phyloP scores from a whole-genome alignment of 2,888 invertebrate species.

The Andrena trimmerana region DNA sequence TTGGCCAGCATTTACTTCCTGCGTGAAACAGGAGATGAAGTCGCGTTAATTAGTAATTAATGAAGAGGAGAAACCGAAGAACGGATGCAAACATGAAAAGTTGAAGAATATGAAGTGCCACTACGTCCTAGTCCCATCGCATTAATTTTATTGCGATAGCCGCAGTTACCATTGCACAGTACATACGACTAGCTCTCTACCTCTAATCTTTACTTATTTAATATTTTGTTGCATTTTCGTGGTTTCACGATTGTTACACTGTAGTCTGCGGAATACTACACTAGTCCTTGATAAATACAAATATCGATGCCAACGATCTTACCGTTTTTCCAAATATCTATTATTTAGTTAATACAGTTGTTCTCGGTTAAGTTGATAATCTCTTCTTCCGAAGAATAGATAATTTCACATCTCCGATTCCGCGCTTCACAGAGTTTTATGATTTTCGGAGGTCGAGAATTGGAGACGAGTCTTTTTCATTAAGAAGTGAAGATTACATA shows the following conservation, averaged over 20 bases:
- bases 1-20: slow-evolving; percentile 96
- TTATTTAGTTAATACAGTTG: no score
- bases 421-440: no score
- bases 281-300: slow-evolving; percentile 8
- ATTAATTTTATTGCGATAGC: slow-evolving; percentile 12
- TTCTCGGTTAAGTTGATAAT: no score
- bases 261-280: background rate
- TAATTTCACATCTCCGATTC: no score
- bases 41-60: slow-evolving; percentile 79
- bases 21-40: slow-evolving; percentile 96
- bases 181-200: background rate
- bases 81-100: background rate
- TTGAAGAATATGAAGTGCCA: slow-evolving; percentile 21
- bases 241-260: background rate
- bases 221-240: background rate
- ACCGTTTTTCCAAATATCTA: no score
- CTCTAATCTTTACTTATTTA: background rate
- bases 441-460: no score
- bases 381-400: no score
- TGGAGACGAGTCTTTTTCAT: no score
- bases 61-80: background rate
- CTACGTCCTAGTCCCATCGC: slow-evolving; percentile 6
- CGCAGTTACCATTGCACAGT: background rate
- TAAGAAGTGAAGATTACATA: no score
- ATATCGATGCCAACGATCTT: background rate